Base-by-base conservation (phyloP, 1,140 invertebrate genomes). In the Drosophila parabipectinata region DNA sequence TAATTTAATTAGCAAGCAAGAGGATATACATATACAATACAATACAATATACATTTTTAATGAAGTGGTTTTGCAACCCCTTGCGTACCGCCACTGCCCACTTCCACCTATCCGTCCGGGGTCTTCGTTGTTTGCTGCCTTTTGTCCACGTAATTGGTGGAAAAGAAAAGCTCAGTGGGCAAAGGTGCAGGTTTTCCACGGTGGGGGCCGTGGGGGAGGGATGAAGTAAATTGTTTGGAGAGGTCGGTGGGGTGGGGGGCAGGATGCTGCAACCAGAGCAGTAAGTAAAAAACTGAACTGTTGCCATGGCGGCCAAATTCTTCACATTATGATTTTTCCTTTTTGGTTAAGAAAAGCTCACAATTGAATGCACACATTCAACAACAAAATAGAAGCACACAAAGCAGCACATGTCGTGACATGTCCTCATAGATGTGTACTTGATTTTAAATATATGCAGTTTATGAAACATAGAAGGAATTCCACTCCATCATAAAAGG, bases 141-240 rank as follows among this genome's bases (percentile, higher is more conserved):
- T 83, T 79, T 83, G 79, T 79, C 60, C 71, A 72, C 72, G 72
- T 83, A 83, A 83, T 83, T 83, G 80, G 67, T 63, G 64, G 62
- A 59, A 68, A 77, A 68, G 75, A 64, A 73, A 73, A 77, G 47
- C 55, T 73, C 18, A 30, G 37, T 32, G 47, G 54, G 51, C 32
- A 72, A 59, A 72, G 18, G 12, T 14, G 28, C 1, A 32, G 12
- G 44, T 39, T 58, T 32, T 58, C 1, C 6, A 41, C 12, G 3
- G 32, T 8, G 34, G 34, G 2, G 34, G 34, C 34, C 9, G 34
- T 37, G 12, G 12, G 1, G 60, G 15, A 9, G 0, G 18, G n/a
- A 1, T n/a, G 39, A 3, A 3, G 10, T 3, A 41, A 37, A 37
- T 10, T 12, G 12, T 37, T 37, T 28, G 26, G 1, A 1, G 26